phyloP scores from a whole-genome alignment of 2,113 vertebrate species.

The Brachionichthys hirsutus region DNA sequence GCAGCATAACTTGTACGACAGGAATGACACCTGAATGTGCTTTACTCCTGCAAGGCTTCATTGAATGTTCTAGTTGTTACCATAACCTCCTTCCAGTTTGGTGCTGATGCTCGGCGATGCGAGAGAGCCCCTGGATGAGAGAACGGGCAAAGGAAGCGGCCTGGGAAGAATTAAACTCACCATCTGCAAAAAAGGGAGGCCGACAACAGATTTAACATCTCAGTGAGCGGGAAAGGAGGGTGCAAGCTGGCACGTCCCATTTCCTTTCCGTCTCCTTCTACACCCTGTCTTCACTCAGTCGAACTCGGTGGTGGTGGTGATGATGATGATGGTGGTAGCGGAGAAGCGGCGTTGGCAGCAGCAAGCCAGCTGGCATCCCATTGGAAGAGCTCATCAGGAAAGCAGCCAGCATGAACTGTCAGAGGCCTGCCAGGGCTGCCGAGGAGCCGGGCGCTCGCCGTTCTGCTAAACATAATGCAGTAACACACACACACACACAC shows the following conservation, averaged over 20 bases:
- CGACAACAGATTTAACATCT: slow-evolving; percentile 57
- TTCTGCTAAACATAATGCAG: slow-evolving; percentile 36
- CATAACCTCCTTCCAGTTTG: slow-evolving; percentile 30
- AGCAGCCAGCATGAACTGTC: slow-evolving; percentile 44
- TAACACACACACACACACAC: slow-evolving; percentile 3
- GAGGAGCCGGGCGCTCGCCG: slow-evolving; percentile 35
- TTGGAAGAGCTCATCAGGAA: slow-evolving; percentile 41
- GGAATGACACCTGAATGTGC: slow-evolving; percentile 30
- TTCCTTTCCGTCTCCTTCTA: slow-evolving; percentile 24
- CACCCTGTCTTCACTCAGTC: slow-evolving; percentile 20
- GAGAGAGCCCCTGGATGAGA: slow-evolving; percentile 15
- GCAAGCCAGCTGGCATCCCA: slow-evolving; percentile 58
- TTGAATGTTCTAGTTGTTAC: slow-evolving; percentile 21
- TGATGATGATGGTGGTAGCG: slow-evolving; percentile 41
- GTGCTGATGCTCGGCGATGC: slow-evolving; percentile 7
- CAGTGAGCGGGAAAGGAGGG: slow-evolving; percentile 50
- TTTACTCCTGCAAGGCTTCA: slow-evolving; percentile 21
- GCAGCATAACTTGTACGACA: slow-evolving; percentile 23
- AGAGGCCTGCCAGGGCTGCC: slow-evolving; percentile 42
- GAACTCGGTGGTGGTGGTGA: slow-evolving; percentile 26
- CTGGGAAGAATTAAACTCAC: slow-evolving; percentile 35
- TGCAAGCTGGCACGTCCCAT: slow-evolving; percentile 46
- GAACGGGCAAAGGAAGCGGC: slow-evolving; percentile 24
- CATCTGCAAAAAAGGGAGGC: slow-evolving; percentile 40
- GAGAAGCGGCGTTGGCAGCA: slow-evolving; percentile 20